These are phyloP conservation scores for Ectobius pallidus DNA, from an alignment of 2,888 invertebrate genomes.

Conservation along the genomic window DNA sequence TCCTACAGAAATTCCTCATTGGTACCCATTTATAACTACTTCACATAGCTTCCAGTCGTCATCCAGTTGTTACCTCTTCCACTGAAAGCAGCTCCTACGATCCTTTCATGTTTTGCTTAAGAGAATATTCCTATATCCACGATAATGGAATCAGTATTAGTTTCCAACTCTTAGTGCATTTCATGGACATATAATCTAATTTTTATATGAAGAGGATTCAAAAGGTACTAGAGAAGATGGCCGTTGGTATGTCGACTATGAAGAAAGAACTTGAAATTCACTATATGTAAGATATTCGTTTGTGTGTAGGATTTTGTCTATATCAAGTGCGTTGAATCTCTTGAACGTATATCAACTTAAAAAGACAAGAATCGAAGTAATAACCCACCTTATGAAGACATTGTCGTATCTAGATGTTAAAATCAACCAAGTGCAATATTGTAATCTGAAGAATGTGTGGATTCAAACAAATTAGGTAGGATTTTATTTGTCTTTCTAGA, in stretches of 20 bases:
- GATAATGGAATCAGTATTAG: neutral
- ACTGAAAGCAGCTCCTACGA: no score
- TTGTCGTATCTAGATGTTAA: neutral
- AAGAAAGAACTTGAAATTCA: neutral
- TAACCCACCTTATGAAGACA: neutral
- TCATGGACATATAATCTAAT: neutral
- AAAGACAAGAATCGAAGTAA: neutral
- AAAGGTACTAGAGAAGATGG: neutral
- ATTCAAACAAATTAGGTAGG: no score
- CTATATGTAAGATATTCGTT: neutral
- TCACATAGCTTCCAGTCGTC: neutral
- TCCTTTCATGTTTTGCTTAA: no score
- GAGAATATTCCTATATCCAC: no score
- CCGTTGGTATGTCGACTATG: neutral
- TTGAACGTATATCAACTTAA: no score
- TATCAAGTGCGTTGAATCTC: neutral
- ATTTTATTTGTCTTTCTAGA: neutral
- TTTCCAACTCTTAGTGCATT: neutral
- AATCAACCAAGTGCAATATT: conserved; percentile 4
- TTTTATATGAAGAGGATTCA: neutral
- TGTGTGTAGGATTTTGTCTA: conserved; percentile 5
- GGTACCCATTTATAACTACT: neutral
- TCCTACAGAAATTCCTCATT: neutral
- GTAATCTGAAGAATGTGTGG: neutral
- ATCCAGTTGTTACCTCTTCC: no score